These are phyloP conservation scores for Abramis brama DNA, from an alignment of 2,113 vertebrate genomes.

Conservation along the genomic window DNA sequence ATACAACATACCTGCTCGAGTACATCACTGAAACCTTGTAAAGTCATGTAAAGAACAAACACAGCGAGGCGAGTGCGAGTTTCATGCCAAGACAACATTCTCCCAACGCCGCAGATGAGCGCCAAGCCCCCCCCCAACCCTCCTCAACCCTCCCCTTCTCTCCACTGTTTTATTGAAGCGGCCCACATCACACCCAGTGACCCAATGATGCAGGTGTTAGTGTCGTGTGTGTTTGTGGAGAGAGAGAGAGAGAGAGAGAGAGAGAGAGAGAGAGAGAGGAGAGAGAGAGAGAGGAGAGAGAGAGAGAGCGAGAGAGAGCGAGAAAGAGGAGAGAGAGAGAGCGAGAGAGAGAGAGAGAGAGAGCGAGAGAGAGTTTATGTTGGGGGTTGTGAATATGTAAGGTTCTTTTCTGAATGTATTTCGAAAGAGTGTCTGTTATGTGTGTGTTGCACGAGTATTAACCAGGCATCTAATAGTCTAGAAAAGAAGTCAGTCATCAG, in stretches of 20 bases:
- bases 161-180: constrained; percentile 43
- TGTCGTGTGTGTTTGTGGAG: constrained; percentile 11
- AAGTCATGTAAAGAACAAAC: constrained; percentile 52
- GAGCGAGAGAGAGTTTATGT: not conserved
- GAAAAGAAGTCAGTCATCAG: not conserved
- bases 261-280: not conserved
- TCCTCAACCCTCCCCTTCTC: not conserved
- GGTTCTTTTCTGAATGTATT: not conserved
- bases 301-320: not conserved
- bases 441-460: not conserved
- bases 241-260: not conserved
- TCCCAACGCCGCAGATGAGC: constrained; percentile 39
- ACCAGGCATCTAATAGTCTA: not conserved
- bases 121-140: constrained; percentile 10
- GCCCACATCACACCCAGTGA: constrained; percentile 36
- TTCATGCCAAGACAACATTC: constrained; percentile 55
- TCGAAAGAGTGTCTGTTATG: not conserved
- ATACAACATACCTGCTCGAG: constrained; percentile 45
- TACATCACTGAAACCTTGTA: constrained; percentile 51
- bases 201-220: constrained; percentile 39
- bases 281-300: not conserved
- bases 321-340: not conserved
- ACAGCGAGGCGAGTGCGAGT: constrained; percentile 3
- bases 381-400: not conserved
- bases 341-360: not conserved